A percentile compares a stretch with the other conserved stretches of the same genome.
These are phyloP conservation scores for Drosophila neocordata DNA, from an alignment of 1,140 invertebrate genomes.

Conservation along the genomic window DNA sequence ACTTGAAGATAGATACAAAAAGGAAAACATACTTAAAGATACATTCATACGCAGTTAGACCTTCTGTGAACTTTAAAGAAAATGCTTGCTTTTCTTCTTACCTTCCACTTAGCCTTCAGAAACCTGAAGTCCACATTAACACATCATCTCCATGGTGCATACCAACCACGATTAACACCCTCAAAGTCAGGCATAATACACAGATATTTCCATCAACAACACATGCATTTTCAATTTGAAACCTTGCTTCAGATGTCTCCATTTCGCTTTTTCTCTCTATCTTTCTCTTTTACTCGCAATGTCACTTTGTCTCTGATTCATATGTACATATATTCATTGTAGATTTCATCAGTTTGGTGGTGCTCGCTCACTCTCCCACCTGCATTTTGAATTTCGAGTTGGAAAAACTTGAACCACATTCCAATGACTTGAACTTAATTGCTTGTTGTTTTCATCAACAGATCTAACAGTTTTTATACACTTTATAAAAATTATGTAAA, in stretches of 20 bases:
- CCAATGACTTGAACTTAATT: slow-evolving; percentile 63
- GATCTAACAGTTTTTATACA: slow-evolving; percentile 27
- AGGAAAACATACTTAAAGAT: slow-evolving; percentile 22
- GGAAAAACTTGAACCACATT: slow-evolving; percentile 58
- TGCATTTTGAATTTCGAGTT: slow-evolving; percentile 54
- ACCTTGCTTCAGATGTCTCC: not conserved
- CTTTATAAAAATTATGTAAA: slow-evolving; percentile 42
- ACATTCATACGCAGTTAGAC: not conserved
- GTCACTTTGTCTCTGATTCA: slow-evolving; percentile 2
- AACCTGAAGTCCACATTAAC: slow-evolving; percentile 41
- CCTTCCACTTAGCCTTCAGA: slow-evolving; percentile 18
- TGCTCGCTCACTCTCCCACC: slow-evolving; percentile 37
- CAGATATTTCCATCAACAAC: slow-evolving; percentile 12
- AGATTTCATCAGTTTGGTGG: slow-evolving; percentile 28
- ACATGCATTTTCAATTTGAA: slow-evolving; percentile 3
- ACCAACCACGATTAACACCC: slow-evolving; percentile 37
- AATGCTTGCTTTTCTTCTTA: slow-evolving; percentile 27
- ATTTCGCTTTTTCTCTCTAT: not conserved
- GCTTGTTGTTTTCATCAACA: slow-evolving; percentile 25
- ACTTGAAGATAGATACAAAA: slow-evolving; percentile 28
- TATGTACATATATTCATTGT: not conserved
- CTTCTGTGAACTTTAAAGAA: slow-evolving; percentile 29
- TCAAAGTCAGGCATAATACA: slow-evolving; percentile 24
- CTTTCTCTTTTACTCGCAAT: not conserved
- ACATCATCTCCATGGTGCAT: slow-evolving; percentile 12